These are phyloP conservation scores for Cryptoblepharus egeriae DNA, from an alignment of 2,797 vertebrate species.

Conservation along the genomic window DNA sequence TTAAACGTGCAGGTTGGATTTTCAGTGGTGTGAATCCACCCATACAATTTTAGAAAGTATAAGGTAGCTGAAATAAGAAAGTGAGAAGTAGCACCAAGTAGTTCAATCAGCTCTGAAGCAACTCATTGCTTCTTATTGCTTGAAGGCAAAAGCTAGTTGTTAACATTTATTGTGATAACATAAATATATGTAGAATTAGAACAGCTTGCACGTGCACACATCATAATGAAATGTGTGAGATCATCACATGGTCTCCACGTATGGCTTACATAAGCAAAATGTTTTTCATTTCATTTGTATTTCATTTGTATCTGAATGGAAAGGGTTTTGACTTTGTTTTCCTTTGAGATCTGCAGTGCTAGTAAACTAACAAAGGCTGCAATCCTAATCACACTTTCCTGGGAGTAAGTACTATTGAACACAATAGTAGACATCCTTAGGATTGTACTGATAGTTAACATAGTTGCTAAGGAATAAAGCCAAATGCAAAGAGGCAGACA, in stretches of 20 bases:
- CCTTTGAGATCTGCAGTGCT: slow-evolving; percentile 27
- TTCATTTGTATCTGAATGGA: not conserved
- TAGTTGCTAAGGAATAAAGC: slow-evolving; percentile 52
- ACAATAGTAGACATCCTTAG: no score
- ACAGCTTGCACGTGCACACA: not conserved
- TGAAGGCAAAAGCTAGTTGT: not conserved
- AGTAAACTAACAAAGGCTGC: no score
- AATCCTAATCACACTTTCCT: no score
- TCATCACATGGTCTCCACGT: not conserved
- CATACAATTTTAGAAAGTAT: not conserved
- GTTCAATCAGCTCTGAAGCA: not conserved
- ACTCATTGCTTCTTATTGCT: not conserved
- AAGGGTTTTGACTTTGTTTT: slow-evolving; percentile 1
- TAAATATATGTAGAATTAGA: not conserved
- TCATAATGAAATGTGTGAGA: not conserved
- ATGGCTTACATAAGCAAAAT: not conserved
- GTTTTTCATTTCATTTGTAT: no score
- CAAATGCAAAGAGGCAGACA: slow-evolving; percentile 29
- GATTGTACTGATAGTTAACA: no score
- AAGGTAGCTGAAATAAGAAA: not conserved
- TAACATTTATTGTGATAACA: not conserved
- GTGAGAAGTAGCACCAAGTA: not conserved
- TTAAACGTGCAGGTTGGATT: not conserved
- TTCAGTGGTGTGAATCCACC: not conserved
- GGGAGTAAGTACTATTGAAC: no score